phyloP scores from a whole-genome alignment of 2,113 vertebrate species.

The Hystrix cristata region DNA sequence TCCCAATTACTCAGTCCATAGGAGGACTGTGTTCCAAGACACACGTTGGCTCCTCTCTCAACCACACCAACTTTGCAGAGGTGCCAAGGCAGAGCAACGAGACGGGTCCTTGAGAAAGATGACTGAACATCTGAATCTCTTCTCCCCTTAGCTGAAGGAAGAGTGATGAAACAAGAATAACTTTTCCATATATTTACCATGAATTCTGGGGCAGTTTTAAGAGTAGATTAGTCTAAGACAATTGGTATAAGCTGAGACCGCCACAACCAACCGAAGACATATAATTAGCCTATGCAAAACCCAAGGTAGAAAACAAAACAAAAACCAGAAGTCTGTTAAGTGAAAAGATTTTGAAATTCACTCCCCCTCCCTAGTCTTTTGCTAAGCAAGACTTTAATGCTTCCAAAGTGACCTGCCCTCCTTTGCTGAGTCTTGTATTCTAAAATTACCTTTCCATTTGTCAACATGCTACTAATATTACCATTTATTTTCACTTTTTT shows the following conservation, averaged over 20 bases:
- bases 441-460: not conserved
- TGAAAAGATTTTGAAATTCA: not conserved
- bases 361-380: not conserved
- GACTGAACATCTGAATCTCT: not conserved
- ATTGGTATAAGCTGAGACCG: not conserved
- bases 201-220: not conserved
- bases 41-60: not conserved
- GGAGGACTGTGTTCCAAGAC: not conserved
- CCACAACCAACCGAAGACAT: not conserved
- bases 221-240: not conserved
- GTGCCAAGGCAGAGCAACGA: not conserved
- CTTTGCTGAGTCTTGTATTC: not conserved
- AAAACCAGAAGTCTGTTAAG: not conserved
- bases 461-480: not conserved
- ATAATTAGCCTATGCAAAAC: not conserved
- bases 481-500: conserved; percentile 28
- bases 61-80: not conserved
- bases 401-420: not conserved
- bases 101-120: not conserved
- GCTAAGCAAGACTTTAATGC: not conserved
- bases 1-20: not conserved
- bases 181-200: not conserved
- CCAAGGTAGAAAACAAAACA: not conserved
- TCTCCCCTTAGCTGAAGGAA: not conserved
- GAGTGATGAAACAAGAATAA: not conserved